A percentile compares a stretch with the other conserved stretches of the same genome.
Evolutionary conservation across 2,888 invertebrate species (phyloP).

Genomic region (Artemia sinica): DNA sequence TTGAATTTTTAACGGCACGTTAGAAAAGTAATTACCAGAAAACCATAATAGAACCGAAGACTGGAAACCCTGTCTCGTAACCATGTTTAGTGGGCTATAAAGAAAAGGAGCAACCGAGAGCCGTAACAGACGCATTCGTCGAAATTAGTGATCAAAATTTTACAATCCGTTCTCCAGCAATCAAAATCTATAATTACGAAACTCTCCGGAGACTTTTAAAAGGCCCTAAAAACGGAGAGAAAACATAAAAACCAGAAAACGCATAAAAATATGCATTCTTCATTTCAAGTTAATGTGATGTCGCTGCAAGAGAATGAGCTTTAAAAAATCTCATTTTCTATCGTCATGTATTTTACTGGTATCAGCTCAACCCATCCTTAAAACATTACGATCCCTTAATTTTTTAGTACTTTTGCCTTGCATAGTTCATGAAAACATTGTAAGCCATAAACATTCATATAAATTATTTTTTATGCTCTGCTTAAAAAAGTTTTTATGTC

Average conservation of each 20-base stretch:
- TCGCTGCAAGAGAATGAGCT: slow-evolving; percentile 6
- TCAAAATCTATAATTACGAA: slow-evolving; percentile 10
- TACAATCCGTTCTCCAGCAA: slow-evolving; percentile 9
- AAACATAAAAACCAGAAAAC: slow-evolving; percentile 6
- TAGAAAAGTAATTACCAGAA: slow-evolving; percentile 14
- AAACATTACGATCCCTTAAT: slow-evolving; percentile 7
- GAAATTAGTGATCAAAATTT: not conserved
- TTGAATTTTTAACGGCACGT: not conserved
- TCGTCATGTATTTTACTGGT: not conserved
- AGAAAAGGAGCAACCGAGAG: not conserved
- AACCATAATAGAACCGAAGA: not conserved
- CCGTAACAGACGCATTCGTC: slow-evolving; percentile 1
- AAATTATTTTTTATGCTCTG: slow-evolving; percentile 7
- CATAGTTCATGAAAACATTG: not conserved
- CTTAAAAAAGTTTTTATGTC: not conserved
- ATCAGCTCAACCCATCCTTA: slow-evolving; percentile 6
- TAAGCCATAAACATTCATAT: not conserved
- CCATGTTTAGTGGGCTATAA: not conserved
- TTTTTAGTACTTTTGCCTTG: not conserved
- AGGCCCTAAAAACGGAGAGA: slow-evolving; percentile 12
- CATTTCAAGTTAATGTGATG: slow-evolving; percentile 7
- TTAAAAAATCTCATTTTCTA: slow-evolving; percentile 8
- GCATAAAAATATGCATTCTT: slow-evolving; percentile 13
- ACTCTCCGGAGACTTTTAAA: slow-evolving; percentile 10
- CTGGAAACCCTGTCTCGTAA: slow-evolving; percentile 2